Base-by-base conservation (phyloP, 1,140 invertebrate genomes). In the Drosophila arawakana region DNA sequence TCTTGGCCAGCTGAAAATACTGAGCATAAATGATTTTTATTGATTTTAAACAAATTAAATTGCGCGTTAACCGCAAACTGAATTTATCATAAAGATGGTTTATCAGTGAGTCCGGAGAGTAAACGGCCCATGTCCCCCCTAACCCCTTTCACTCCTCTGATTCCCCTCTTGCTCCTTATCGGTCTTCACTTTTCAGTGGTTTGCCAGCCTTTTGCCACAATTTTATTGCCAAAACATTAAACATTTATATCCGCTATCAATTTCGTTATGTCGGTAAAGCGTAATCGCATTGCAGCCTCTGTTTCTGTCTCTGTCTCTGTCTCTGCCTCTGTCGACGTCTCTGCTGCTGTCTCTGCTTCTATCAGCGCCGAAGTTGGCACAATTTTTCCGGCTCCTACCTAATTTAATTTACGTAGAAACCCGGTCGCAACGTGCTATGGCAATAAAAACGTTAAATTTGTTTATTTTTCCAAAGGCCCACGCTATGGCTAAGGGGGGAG, bases 231-330 rank as follows among this genome's bases (percentile, higher is more conserved):
- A 79, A 90, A 84, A 89, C 84, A 89, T 89, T 89, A 89, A 89
- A 89, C 85, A 89, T 89, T 89, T 89, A 89, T 89, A 90, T 89
- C 85, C 85, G 84, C 84, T 89, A 89, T 89, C 84, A 89, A 89
- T 89, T 89, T 79, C 75, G 85, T 81, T 69, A 75, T 66, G 84
- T 77, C 77, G 80, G 60, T 62, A 76, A 66, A 81, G 54, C 72
- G 81, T 89, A 89, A 89, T 89, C 84, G 84, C 72, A 84, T 84
- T 82, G 72, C 65, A 76, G 80, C 49, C 67, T 43, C 59, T n/a
- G n/a, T n/a, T n/a, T n/a, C n/a, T n/a, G n/a, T n/a, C n/a, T n/a
- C n/a, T 18, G 35, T 13, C 39, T 50, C 13, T 9, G 62, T 30
- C 11, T 2, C 49, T 15, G 41, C 52, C 57, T 35, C 47, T 30